These are phyloP conservation scores for Ophion ellenae DNA, from an alignment of 2,888 invertebrate species.

Conservation along the genomic window DNA sequence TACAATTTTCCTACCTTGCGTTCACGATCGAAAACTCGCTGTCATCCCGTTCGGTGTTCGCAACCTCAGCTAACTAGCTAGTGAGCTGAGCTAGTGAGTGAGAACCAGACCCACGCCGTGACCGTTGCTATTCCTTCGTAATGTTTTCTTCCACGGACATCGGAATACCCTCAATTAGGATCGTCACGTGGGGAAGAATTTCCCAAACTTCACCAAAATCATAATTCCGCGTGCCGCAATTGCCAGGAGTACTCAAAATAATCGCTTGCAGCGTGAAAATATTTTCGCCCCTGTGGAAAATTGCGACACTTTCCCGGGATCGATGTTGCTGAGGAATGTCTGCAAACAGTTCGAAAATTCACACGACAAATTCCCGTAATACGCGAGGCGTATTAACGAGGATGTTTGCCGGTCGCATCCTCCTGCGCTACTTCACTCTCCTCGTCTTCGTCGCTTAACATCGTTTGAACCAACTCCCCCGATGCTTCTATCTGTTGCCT, in stretches of 20 bases:
- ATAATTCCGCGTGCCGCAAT: background rate
- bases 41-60: no score
- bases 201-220: background rate
- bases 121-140: no score
- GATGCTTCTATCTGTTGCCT: conserved; percentile 66
- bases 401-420: conserved; percentile 54
- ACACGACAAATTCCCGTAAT: conserved; percentile 58
- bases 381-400: conserved; percentile 61
- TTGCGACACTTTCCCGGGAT: background rate
- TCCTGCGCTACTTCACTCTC: conserved; percentile 36
- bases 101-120: no score
- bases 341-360: conserved; percentile 46
- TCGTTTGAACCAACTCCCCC: conserved; percentile 63
- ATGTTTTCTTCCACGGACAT: no score
- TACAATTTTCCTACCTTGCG: background rate
- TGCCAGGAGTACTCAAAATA: background rate
- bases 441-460: conserved; percentile 62
- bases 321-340: conserved; percentile 14
- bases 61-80: no score
- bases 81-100: no score
- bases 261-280: background rate
- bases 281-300: background rate
- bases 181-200: background rate
- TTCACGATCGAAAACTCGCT: background rate
- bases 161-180: no score